phyloP scores from a whole-genome alignment of 2,113 vertebrate species.

The Myocastor coypus region DNA sequence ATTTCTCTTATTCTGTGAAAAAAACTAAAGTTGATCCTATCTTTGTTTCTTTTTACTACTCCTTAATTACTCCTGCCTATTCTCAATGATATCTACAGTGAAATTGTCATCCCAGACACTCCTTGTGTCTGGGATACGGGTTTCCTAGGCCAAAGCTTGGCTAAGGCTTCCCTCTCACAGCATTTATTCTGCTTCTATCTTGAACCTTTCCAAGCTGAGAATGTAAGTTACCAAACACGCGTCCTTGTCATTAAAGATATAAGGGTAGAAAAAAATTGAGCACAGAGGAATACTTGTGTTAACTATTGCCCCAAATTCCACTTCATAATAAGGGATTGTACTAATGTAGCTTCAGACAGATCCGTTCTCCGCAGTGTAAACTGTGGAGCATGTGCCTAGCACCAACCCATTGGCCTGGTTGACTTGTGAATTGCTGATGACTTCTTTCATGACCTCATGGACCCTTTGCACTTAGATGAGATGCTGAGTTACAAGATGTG shows the following conservation, averaged over 20 bases:
- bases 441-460: not conserved
- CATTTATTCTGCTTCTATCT: slow-evolving; percentile 36
- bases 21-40: not conserved
- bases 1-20: not conserved
- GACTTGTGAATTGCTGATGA: not conserved
- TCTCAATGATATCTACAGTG: not conserved
- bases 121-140: not conserved
- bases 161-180: slow-evolving; percentile 48
- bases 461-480: not conserved
- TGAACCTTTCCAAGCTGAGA: slow-evolving; percentile 30
- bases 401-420: not conserved
- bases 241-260: not conserved
- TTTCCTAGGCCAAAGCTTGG: not conserved
- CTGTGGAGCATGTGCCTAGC: too few species aligned
- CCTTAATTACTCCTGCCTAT: not conserved
- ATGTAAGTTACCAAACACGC: not conserved
- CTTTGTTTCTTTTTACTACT: slow-evolving; percentile 5
- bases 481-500: not conserved
- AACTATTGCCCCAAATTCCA: not conserved
- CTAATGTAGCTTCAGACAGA: not conserved
- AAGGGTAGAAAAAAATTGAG: not conserved
- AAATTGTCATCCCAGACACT: not conserved
- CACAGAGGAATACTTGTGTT: not conserved
- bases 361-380: not conserved
- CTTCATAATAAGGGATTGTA: not conserved